A percentile compares a stretch with the other conserved stretches of the same genome.
phyloP scores from a whole-genome alignment of 2,797 vertebrate genomes.

The Micromesistius poutassou region DNA sequence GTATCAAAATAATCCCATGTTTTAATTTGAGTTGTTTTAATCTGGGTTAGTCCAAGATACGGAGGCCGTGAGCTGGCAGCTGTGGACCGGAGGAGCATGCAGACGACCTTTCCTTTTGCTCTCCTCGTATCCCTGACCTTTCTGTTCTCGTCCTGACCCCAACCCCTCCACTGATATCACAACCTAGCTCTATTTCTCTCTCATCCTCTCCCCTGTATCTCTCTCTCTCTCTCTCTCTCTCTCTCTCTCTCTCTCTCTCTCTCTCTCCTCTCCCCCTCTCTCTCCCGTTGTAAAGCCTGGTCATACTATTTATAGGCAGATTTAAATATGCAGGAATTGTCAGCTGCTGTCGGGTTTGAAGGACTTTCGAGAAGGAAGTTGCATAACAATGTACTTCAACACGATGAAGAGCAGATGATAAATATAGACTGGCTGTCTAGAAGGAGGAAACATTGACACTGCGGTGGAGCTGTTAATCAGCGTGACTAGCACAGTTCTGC shows the following conservation, averaged over 20 bases:
- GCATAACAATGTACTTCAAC: neutral
- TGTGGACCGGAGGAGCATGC: neutral
- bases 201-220: neutral
- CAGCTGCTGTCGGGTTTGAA: neutral
- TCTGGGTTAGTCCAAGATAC: neutral
- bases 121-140: neutral
- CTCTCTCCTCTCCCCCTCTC: neutral
- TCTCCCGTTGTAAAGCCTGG: neutral
- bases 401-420: neutral
- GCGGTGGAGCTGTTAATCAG: neutral
- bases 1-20: too few species aligned
- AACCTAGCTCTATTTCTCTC: neutral
- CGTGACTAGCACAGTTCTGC: neutral
- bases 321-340: neutral
- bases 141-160: neutral
- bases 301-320: conserved; percentile 1
- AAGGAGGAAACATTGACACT: neutral
- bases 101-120: neutral
- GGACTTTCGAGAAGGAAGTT: neutral
- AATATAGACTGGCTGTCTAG: neutral
- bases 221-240: neutral
- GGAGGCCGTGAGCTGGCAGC: neutral
- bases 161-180: neutral
- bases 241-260: too few species aligned
- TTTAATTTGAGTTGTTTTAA: neutral